Conservation (phyloP, 2,888 invertebrate genomes). For the Petrophora chlorosata region DNA sequence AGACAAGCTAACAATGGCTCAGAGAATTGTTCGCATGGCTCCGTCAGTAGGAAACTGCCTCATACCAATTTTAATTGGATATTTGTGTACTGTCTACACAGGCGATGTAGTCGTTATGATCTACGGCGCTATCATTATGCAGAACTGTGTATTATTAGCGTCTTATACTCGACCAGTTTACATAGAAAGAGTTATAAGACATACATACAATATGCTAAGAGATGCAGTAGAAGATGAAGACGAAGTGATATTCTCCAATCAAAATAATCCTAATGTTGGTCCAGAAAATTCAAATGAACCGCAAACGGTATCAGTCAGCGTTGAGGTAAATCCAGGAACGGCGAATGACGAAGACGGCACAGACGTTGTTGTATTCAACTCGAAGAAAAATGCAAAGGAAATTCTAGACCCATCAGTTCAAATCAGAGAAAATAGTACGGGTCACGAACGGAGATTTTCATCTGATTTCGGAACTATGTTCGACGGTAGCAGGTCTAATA, state of each 20-base stretch:
- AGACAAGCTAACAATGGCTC: slow-evolving; percentile 78
- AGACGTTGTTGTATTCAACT: slow-evolving; percentile 74
- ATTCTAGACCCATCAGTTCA: slow-evolving; percentile 67
- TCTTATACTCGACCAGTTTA: slow-evolving; percentile 82
- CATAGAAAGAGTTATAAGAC: slow-evolving; percentile 71
- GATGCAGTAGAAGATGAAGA: slow-evolving; percentile 80
- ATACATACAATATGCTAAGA: slow-evolving; percentile 74
- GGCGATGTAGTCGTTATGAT: slow-evolving; percentile 77
- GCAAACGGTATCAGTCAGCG: slow-evolving; percentile 27
- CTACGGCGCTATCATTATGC: slow-evolving; percentile 83
- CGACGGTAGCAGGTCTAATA: slow-evolving; percentile 37
- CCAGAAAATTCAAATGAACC: slow-evolving; percentile 19
- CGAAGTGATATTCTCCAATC: slow-evolving; percentile 83
- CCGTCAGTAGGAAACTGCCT: slow-evolving; percentile 81
- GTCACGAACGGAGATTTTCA: slow-evolving; percentile 53
- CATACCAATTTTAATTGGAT: slow-evolving; percentile 77
- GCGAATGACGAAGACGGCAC: slow-evolving; percentile 64
- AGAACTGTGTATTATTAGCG: slow-evolving; percentile 80
- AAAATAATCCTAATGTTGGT: slow-evolving; percentile 38
- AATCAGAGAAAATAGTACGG: slow-evolving; percentile 52
- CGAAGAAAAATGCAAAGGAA: slow-evolving; percentile 66
- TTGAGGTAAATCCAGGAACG: slow-evolving; percentile 38
- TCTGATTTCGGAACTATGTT: slow-evolving; percentile 53
- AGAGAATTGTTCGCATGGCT: slow-evolving; percentile 77
- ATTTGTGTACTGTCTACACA: slow-evolving; percentile 70